These are phyloP conservation scores for Lasius platythorax DNA, from an alignment of 2,888 invertebrate species.

Conservation along the genomic window DNA sequence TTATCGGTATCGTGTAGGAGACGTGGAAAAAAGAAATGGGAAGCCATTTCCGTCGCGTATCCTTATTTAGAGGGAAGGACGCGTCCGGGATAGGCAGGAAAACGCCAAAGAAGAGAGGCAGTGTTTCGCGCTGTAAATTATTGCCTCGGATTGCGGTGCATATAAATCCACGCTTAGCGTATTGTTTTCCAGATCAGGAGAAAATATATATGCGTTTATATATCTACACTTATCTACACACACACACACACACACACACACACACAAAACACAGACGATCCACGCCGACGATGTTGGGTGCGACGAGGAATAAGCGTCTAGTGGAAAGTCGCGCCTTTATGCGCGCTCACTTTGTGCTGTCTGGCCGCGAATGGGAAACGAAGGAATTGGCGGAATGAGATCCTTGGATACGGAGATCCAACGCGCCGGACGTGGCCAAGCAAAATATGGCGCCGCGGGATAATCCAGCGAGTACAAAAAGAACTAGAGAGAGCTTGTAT, in stretches of 20 bases:
- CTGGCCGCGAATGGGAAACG: constrained; percentile 67
- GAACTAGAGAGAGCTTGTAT: constrained; percentile 27
- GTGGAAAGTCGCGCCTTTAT: constrained; percentile 76
- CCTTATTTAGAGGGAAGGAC: constrained; percentile 83
- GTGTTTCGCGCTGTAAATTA: constrained; percentile 82
- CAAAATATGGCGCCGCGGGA: constrained; percentile 69
- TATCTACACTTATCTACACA: constrained; percentile 28
- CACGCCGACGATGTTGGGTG: constrained; percentile 55
- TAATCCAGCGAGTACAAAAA: constrained; percentile 60
- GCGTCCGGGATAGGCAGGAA: constrained; percentile 74
- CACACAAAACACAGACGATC: constrained; percentile 21
- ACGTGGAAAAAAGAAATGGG: constrained; percentile 76
- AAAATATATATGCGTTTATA: constrained; percentile 82
- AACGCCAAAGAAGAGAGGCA: constrained; percentile 77
- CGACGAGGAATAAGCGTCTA: constrained; percentile 67
- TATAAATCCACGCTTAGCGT: constrained; percentile 84
- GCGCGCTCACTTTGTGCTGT: constrained; percentile 75
- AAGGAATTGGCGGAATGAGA: constrained; percentile 73
- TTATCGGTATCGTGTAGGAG: constrained; percentile 58
- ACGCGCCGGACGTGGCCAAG: constrained; percentile 71
- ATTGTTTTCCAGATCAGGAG: constrained; percentile 86
- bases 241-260: neutral
- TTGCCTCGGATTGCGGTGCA: constrained; percentile 81
- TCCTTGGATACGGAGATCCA: constrained; percentile 71
- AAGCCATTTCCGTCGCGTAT: constrained; percentile 83